Conservation (phyloP, 2,888 invertebrate species). For the Eristalinus sepulchralis region DNA sequence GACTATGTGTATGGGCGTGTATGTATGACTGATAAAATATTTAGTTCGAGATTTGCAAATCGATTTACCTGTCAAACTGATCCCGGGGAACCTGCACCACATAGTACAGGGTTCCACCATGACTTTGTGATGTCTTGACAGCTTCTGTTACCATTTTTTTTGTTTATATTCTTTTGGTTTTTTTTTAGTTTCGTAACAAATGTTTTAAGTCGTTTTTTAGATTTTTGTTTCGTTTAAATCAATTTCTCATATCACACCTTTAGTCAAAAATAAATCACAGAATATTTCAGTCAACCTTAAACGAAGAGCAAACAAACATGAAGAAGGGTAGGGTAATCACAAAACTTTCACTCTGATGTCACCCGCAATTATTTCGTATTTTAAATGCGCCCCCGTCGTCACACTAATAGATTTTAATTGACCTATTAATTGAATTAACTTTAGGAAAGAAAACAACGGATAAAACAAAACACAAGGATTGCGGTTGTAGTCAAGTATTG, state of each 20-base stretch:
- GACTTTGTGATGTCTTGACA: constrained; percentile 70
- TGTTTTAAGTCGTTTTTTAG: neutral
- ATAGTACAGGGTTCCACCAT: constrained; percentile 65
- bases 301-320: neutral
- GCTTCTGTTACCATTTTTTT: constrained; percentile 62
- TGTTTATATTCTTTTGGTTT: neutral
- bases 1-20: neutral
- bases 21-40: neutral
- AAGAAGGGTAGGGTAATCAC: neutral
- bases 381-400: neutral
- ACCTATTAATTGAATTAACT: constrained; percentile 41
- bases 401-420: constrained; percentile 31
- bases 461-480: neutral
- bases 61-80: constrained; percentile 58
- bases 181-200: constrained; percentile 6
- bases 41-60: neutral
- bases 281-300: constrained; percentile 55
- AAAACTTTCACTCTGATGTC: neutral
- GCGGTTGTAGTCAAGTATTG: neutral
- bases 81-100: constrained; percentile 68
- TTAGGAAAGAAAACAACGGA: neutral
- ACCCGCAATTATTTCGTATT: neutral
- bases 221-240: neutral
- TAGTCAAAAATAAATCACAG: constrained; percentile 47
- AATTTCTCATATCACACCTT: constrained; percentile 31